Evolutionary conservation across 2,888 invertebrate species (phyloP), one percentile per base, ranked within the genome.

Genomic region (Drosophila macrothrix): DNA sequence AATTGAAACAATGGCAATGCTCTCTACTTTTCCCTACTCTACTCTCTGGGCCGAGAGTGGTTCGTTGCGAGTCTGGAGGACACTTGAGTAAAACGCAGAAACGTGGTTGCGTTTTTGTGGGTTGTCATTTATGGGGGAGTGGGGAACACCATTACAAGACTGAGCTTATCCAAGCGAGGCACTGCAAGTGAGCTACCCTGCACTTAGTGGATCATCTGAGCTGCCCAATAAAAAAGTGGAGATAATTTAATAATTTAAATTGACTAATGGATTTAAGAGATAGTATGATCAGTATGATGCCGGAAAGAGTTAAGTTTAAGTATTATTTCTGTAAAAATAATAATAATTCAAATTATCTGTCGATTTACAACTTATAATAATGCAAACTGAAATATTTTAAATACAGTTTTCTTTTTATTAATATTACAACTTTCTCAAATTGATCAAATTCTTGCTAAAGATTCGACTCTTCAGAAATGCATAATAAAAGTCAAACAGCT

Each of bases 1-100:
- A 85, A 86, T 83, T 88, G 85, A 86, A 86, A 86, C 85, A 86
- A 86, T 86, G 88, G 76, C 85, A 70, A 76, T 71, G 63, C 60
- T 58, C 43, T 58, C 22, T 22, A 41, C 39, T 29, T 50, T 29
- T n/a, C 12, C 29, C 43, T 2, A 31, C 49, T 66, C 61, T 54
- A 5, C 49, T 10, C 22, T 12, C 52, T 19, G 58, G 39, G 29
- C 4, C 19, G n/a, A 28, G 49, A 70, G 78, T 67, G 62, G 60
- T 76, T 63, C 68, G 53, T 25, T 62, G 67, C 67, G 46, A 35
- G 67, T 5, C 46, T 81, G 64, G 62, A 78, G 78, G 68, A 76
- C 69, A 68, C 84, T 85, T 69, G 76, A 90, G 82, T 60, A 82
- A 85, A 90, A 82, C 85, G 80, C 80, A 84, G 73, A 88, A 84